Evolutionary conservation across 2,113 vertebrate species (phyloP).

Genomic region (Athene cunicularia): DNA sequence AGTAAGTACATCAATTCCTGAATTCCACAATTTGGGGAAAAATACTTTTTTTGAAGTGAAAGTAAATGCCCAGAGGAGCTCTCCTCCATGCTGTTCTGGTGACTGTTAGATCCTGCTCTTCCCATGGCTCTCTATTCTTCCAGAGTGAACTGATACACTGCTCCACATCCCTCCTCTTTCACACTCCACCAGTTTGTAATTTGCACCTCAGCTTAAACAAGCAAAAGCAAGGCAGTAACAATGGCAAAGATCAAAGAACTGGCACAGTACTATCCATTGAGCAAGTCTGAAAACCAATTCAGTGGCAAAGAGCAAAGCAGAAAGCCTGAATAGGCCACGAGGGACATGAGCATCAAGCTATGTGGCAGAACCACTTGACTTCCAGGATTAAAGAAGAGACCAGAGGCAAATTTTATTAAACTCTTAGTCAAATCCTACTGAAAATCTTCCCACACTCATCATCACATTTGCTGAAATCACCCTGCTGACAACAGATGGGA

Average conservation of each 20-base stretch:
- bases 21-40: background rate
- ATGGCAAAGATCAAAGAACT: background rate
- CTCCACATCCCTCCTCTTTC: background rate
- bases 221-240: background rate
- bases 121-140: background rate
- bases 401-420: background rate
- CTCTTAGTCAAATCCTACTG: background rate
- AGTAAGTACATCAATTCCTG: background rate
- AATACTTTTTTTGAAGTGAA: background rate
- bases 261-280: background rate
- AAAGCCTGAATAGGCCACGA: background rate
- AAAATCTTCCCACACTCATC: background rate
- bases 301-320: background rate
- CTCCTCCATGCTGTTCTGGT: background rate
- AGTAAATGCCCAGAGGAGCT: background rate
- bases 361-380: background rate
- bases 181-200: background rate
- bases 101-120: background rate
- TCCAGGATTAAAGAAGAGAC: background rate
- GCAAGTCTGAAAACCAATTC: background rate
- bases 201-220: background rate
- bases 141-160: background rate
- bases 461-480: background rate
- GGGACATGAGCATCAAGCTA: background rate
- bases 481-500: background rate